Evolutionary conservation across 1,140 invertebrate genomes (phyloP).

Genomic region (Cyrtorhinus lividipennis): DNA sequence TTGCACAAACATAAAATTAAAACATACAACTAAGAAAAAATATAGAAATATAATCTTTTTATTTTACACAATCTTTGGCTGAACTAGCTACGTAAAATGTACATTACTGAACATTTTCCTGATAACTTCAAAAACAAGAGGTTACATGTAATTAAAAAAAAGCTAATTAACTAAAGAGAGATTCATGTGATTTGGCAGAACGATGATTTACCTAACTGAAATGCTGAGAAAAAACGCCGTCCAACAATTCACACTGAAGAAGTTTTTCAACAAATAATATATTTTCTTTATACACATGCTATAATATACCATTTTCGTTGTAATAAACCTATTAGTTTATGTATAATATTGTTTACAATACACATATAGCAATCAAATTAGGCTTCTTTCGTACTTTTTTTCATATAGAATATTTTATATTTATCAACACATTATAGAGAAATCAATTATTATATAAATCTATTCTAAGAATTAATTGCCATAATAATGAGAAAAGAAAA

Average conservation of each 20-base stretch:
- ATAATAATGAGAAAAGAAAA: background rate
- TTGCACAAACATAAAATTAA: conserved; percentile 21
- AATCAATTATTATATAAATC: conserved; percentile 15
- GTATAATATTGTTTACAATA: conserved; percentile 15
- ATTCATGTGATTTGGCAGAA: no score
- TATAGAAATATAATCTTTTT: conserved; percentile 14
- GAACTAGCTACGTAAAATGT: conserved; percentile 15
- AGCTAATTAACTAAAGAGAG: no score
- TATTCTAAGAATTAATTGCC: conserved; percentile 15
- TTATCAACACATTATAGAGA: conserved; percentile 19
- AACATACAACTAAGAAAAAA: conserved; percentile 21
- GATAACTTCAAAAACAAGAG: no score
- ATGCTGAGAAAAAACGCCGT: no score
- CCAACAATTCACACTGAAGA: no score
- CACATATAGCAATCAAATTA: conserved; percentile 20
- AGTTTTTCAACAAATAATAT: conserved; percentile 16
- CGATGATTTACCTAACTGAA: no score
- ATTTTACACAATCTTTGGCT: conserved; percentile 18
- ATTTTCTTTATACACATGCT: conserved; percentile 11
- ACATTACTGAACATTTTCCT: no score
- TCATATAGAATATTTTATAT: conserved; percentile 19
- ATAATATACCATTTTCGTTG: conserved; percentile 12
- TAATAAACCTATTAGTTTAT: conserved; percentile 16
- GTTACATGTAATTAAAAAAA: no score
- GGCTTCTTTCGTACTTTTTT: conserved; percentile 11